Conservation (phyloP, 2,888 invertebrate species). For the Drosophila prolongata region DNA sequence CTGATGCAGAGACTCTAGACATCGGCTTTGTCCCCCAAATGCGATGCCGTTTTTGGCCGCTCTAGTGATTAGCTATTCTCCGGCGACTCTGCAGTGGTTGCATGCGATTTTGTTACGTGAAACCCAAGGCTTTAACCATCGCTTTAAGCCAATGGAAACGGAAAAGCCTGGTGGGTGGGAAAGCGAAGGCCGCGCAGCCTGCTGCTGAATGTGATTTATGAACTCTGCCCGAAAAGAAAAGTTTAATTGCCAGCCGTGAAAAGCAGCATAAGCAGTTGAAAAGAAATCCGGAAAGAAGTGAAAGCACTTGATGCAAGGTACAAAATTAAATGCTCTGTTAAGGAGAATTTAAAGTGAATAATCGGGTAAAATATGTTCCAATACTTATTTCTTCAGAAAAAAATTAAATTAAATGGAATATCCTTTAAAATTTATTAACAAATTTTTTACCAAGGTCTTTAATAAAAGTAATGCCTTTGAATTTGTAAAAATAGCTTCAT, state of each 20-base stretch:
- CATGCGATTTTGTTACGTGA: conserved; percentile 10
- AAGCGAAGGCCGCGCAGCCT: conserved; percentile 46
- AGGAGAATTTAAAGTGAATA: background rate
- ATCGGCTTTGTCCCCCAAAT: conserved; percentile 38
- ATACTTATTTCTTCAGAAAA: too few relatives aligned
- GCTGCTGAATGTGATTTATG: conserved; percentile 78
- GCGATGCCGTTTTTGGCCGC: conserved; percentile 52
- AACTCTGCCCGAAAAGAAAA: conserved; percentile 75
- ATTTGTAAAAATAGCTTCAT: too few relatives aligned
- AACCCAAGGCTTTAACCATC: conserved; percentile 37
- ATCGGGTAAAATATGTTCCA: too few relatives aligned
- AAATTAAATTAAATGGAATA: too few relatives aligned
- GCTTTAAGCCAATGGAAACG: conserved; percentile 53
- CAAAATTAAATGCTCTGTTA: conserved; percentile 16
- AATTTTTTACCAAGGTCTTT: too few relatives aligned
- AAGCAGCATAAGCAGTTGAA: conserved; percentile 62
- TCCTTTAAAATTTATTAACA: too few relatives aligned
- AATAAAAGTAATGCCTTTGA: too few relatives aligned
- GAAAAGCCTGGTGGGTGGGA: conserved; percentile 9
- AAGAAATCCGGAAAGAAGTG: conserved; percentile 45
- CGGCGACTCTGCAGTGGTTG: conserved; percentile 28
- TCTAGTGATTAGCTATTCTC: conserved; percentile 56
- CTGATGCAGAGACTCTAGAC: conserved; percentile 17
- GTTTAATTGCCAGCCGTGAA: conserved; percentile 80
- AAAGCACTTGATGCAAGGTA: conserved; percentile 16